Evolutionary conservation across 2,888 invertebrate species (phyloP).

Genomic region (Cheilosia soror): DNA sequence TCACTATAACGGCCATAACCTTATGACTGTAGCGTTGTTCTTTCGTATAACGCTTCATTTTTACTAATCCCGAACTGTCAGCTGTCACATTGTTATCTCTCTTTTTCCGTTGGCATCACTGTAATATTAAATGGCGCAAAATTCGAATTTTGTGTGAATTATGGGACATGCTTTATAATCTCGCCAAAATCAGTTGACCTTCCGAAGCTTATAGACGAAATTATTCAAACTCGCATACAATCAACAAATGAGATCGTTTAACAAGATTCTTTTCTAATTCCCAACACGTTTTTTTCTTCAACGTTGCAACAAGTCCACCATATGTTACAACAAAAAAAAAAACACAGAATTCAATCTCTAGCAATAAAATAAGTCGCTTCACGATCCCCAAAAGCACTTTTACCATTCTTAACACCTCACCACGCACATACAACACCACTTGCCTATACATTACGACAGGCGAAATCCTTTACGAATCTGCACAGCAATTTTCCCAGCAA

Average conservation of each 20-base stretch:
- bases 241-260: conserved; percentile 6
- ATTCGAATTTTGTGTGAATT: too few relatives aligned
- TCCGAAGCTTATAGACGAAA: too few relatives aligned
- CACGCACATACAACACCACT: conserved; percentile 23
- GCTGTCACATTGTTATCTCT: too few relatives aligned
- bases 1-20: too few relatives aligned
- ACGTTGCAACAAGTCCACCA: conserved; percentile 40
- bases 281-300: neutral
- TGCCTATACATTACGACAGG: conserved; percentile 14
- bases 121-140: too few relatives aligned
- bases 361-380: conserved; percentile 20
- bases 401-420: conserved; percentile 39
- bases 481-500: conserved; percentile 48
- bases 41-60: too few relatives aligned
- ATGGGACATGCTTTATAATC: too few relatives aligned
- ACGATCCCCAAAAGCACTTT: neutral
- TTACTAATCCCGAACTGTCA: too few relatives aligned
- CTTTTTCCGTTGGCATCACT: too few relatives aligned
- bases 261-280: conserved; percentile 5
- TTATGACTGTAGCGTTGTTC: too few relatives aligned
- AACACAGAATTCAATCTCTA: conserved; percentile 23
- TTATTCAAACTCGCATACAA: neutral
- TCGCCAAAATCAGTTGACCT: too few relatives aligned
- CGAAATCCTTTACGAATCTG: conserved; percentile 54
- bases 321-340: conserved; percentile 1